Evolutionary conservation across 64 coral and sea anemone species (phyloP), one percentile per base, ranked within the genome.

Genomic region (Pocillopora damicornis): DNA sequence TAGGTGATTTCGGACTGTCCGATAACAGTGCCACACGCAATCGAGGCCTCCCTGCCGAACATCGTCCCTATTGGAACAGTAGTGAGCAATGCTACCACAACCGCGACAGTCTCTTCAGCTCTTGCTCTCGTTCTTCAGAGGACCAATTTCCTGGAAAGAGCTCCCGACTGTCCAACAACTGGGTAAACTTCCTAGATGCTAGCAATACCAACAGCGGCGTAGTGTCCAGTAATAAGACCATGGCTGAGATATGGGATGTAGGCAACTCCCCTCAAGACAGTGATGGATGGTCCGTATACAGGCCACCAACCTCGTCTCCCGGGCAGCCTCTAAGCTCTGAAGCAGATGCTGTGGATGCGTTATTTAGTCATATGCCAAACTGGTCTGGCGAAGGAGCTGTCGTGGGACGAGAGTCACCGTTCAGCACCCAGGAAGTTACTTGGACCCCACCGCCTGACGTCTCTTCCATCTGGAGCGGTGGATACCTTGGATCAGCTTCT

Each of bases 241-340:
- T 97, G 36, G 84, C 94, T 2, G 94, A 97, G 83, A 97, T 97
- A 61, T 97, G 94, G 94, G 94, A 97, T 35, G 89, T 82, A 2
- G 91, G 91, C 8, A 90, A 88, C 14, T 63, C 78, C 2, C 88
- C 91, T 56, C 63, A 63, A 11, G 88, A 94, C 74, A 87, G 74
- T 51, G 91, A 97, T 88, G 94, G 94, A 18, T 97, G 94, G 94
- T 90, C 91, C 26, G 13, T 89, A 2, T 90, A 88, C 37, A 38
- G 78, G 16, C 78, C 77, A 25, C 67, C 90, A 16, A 74, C 63
- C 45, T 69, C 34, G 62, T 7, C 72, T 4, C 58, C 75, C 11
- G 18, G 60, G 14, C 73, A 76, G 62, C 62, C 15, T 78, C 45
- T 16, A 4, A 59, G 35, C 60, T 78, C 64, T 15, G 91, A 90